A percentile compares a stretch with the other conserved stretches of the same genome.
phyloP scores from a whole-genome alignment of 2,797 vertebrate genomes.

The Pangasius macronema region DNA sequence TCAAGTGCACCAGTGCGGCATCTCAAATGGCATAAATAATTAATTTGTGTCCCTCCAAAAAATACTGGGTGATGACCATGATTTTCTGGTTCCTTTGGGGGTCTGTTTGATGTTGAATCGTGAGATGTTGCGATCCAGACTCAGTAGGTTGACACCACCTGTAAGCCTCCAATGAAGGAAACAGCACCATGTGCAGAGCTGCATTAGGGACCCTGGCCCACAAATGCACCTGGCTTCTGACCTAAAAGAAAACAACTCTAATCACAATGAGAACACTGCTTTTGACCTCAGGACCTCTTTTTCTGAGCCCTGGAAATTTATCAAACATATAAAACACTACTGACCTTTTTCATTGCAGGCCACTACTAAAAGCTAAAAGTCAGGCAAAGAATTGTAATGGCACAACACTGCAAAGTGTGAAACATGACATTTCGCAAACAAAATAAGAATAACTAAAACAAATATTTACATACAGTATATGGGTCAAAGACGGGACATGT shows the following conservation, averaged over 20 bases:
- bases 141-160: not conserved
- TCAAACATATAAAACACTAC: not conserved
- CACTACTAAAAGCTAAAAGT: not conserved
- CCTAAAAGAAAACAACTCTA: slow-evolving; percentile 58
- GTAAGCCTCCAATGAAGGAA: not conserved
- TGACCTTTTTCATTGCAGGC: not conserved
- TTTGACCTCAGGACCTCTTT: not conserved
- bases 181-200: not conserved
- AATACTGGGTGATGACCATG: not conserved
- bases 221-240: slow-evolving; percentile 58
- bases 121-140: not conserved
- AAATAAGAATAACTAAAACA: not conserved
- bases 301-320: not conserved
- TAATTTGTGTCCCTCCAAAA: slow-evolving; percentile 49
- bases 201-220: slow-evolving; percentile 49
- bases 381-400: not conserved
- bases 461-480: not conserved
- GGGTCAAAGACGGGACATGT: not conserved
- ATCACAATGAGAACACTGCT: not conserved
- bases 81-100: not conserved
- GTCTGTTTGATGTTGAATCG: not conserved
- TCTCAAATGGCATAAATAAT: slow-evolving; percentile 43
- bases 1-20: slow-evolving; percentile 60
- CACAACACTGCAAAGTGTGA: not conserved
- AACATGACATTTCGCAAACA: not conserved